Conservation (phyloP, 2,797 vertebrate genomes). For the Paratrypauchen microcephalus region DNA sequence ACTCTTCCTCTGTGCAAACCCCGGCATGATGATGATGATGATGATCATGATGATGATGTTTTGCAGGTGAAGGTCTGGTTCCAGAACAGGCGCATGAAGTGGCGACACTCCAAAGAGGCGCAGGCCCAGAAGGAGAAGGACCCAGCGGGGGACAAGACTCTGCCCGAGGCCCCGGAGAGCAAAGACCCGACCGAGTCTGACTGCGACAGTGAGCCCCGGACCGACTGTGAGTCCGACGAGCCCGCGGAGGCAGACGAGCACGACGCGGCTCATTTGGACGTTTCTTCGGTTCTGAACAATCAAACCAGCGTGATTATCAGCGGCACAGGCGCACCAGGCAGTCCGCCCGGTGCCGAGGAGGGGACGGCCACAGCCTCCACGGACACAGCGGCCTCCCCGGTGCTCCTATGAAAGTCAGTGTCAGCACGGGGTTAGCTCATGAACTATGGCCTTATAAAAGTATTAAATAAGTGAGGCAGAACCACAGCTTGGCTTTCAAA, state of each 20-base stretch:
- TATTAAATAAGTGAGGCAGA: conserved; percentile 16
- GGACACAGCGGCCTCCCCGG: conserved; percentile 63
- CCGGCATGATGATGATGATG: background rate
- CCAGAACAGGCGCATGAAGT: conserved; percentile 95
- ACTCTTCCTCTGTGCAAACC: background rate
- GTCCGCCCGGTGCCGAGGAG: conserved; percentile 52
- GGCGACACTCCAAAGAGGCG: conserved; percentile 97
- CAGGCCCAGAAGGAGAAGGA: conserved; percentile 98
- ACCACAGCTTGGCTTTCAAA: conserved; percentile 24
- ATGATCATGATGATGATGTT: background rate
- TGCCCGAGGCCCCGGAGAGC: conserved; percentile 67
- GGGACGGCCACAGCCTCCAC: conserved; percentile 47
- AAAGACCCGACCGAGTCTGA: conserved; percentile 84
- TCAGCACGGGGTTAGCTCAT: background rate
- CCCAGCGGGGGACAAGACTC: conserved; percentile 78
- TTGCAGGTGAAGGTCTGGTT: conserved; percentile 95
- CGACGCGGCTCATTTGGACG: conserved; percentile 72
- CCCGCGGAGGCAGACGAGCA: conserved; percentile 72
- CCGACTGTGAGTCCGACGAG: conserved; percentile 90
- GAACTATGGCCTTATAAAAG: conserved; percentile 11
- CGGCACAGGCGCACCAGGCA: conserved; percentile 46
- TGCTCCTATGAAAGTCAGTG: conserved; percentile 59
- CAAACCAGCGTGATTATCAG: conserved; percentile 82
- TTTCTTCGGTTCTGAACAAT: conserved; percentile 70
- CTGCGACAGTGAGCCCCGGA: conserved; percentile 86